phyloP scores from a whole-genome alignment of 2,888 invertebrate species.

The Caenorhabditis sulstoni region DNA sequence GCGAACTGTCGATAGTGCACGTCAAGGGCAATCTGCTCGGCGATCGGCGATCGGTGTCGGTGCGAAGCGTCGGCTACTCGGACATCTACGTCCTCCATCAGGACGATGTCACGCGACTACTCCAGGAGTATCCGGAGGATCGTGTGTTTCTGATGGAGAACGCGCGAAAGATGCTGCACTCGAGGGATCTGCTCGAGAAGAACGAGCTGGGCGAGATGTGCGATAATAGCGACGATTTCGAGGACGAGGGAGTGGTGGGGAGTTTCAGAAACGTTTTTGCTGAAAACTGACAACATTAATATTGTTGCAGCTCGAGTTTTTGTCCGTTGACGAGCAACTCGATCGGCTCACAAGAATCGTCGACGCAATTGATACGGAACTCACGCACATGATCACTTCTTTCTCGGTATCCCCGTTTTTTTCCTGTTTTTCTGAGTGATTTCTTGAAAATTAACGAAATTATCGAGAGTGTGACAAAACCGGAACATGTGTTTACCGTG shows the following conservation, averaged over 20 bases:
- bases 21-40: constrained; percentile 65
- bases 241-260: constrained; percentile 48
- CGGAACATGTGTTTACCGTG: too few species aligned
- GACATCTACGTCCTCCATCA: constrained; percentile 77
- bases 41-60: constrained; percentile 40
- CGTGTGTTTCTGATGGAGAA: constrained; percentile 62
- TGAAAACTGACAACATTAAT: not conserved
- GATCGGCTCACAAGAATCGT: constrained; percentile 8
- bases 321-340: constrained; percentile 59
- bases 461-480: too few species aligned
- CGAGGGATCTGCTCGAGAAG: constrained; percentile 32
- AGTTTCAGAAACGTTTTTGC: not conserved
- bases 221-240: constrained; percentile 21
- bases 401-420: constrained; percentile 48
- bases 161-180: constrained; percentile 64
- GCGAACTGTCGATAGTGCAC: constrained; percentile 73
- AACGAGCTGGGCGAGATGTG: constrained; percentile 55
- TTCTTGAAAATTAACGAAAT: too few species aligned
- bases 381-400: constrained; percentile 9
- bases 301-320: constrained; percentile 46
- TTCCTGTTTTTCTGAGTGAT: too few species aligned
- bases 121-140: constrained; percentile 69
- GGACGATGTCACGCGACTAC: constrained; percentile 70
- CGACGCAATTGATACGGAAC: too few species aligned
- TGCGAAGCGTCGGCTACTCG: constrained; percentile 69